These are phyloP conservation scores for Ceyx cyanopectus DNA, from an alignment of 2,113 vertebrate species.

Conservation along the genomic window DNA sequence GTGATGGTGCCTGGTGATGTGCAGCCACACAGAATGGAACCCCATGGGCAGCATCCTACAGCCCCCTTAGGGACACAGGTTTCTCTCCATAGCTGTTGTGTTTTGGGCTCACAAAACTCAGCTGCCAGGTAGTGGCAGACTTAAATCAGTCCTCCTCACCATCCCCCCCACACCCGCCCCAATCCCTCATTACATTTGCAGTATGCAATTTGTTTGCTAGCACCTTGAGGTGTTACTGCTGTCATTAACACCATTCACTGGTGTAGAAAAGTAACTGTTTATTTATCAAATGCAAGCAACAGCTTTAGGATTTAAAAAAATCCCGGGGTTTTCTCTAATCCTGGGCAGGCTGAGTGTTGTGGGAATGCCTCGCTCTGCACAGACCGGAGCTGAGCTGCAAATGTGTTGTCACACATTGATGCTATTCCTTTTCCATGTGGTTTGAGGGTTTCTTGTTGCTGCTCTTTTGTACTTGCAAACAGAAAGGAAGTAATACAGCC, in stretches of 20 bases:
- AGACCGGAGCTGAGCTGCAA: neutral
- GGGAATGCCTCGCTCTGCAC: neutral
- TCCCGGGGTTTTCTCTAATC: neutral
- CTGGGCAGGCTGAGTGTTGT: neutral
- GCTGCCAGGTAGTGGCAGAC: neutral
- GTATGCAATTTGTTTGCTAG: slow-evolving; percentile 2
- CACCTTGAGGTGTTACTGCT: neutral
- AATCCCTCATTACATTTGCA: neutral
- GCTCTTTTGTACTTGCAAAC: neutral
- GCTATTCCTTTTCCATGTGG: neutral
- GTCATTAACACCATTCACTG: neutral
- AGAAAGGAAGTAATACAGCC: neutral
- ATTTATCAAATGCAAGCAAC: neutral
- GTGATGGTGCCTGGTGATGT: neutral
- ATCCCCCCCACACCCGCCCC: neutral
- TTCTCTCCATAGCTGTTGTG: neutral
- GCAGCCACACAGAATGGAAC: neutral
- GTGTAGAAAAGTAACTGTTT: neutral
- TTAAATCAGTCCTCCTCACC: neutral
- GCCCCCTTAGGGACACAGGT: rapidly evolving
- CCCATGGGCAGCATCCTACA: neutral
- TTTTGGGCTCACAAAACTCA: neutral
- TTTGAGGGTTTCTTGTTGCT: neutral
- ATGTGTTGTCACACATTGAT: neutral
- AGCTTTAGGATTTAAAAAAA: neutral